Conservation (phyloP, 2,888 invertebrate species). For the Periphyllus acericola region DNA sequence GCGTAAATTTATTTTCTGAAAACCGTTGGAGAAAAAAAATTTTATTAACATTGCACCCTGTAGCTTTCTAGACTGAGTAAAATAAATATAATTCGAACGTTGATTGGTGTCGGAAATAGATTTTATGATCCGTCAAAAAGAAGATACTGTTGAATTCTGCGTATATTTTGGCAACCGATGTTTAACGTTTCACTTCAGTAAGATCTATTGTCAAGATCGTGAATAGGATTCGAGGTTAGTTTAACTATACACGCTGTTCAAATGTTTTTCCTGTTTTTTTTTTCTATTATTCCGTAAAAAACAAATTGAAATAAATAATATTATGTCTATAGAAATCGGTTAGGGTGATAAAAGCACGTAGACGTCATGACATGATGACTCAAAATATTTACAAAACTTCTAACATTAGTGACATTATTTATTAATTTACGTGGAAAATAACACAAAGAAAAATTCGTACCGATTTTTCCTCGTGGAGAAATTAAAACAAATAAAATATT, state of each 20-base stretch:
- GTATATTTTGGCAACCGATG: background rate
- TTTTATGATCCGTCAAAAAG: conserved; percentile 20
- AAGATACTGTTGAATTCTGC: background rate
- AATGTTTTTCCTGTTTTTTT: conserved; percentile 25
- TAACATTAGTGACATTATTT: background rate
- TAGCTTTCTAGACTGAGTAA: background rate
- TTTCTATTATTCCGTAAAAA: conserved; percentile 14
- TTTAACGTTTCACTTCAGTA: conserved; percentile 47
- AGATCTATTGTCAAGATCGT: conserved; percentile 37
- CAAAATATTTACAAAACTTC: background rate
- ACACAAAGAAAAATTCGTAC: background rate
- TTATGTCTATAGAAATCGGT: background rate
- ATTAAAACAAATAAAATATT: no score
- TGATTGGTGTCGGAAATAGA: conserved; percentile 13
- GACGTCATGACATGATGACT: background rate
- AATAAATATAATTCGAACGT: background rate
- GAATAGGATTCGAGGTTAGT: conserved; percentile 30
- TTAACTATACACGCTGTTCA: background rate
- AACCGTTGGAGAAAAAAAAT: background rate
- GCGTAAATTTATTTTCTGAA: background rate
- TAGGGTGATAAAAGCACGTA: background rate
- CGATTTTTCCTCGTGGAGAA: background rate
- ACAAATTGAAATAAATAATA: conserved; percentile 13
- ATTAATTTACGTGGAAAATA: background rate
- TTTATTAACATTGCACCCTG: background rate